Evolutionary conservation across 2,888 invertebrate species (phyloP).

Genomic region (Axea sp.): DNA sequence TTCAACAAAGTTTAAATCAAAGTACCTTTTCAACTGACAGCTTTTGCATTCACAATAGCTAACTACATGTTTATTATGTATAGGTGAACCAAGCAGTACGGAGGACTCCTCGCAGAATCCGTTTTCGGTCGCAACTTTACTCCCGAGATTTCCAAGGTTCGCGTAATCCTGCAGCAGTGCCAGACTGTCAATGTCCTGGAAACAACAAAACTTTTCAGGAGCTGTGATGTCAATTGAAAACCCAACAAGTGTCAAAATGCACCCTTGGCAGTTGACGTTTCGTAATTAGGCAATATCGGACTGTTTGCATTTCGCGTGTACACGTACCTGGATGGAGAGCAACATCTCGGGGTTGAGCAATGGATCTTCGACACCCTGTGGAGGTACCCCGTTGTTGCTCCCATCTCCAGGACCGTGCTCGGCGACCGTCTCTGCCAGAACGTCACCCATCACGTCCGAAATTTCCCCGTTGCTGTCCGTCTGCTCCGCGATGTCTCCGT

Average conservation of each 20-base stretch:
- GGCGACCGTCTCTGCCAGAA: conserved; percentile 74
- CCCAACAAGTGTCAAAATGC: no score
- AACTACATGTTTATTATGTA: conserved; percentile 44
- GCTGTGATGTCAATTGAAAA: no score
- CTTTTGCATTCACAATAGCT: conserved; percentile 46
- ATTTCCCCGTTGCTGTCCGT: conserved; percentile 49
- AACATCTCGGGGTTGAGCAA: conserved; percentile 57
- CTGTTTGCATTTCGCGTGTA: no score
- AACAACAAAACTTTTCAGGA: no score
- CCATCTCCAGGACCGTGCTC: conserved; percentile 54
- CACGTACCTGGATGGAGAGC: conserved; percentile 57
- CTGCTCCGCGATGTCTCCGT: conserved; percentile 43
- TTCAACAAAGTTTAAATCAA: no score
- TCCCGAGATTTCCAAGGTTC: conserved; percentile 1
- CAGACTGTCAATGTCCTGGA: conserved; percentile 15
- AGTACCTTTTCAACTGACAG: conserved; percentile 51
- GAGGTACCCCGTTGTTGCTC: conserved; percentile 18
- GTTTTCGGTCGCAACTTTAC: background rate
- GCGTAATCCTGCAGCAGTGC: conserved; percentile 16
- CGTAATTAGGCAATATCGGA: no score
- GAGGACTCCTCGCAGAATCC: conserved; percentile 23
- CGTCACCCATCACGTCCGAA: conserved; percentile 75
- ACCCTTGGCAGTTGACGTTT: no score
- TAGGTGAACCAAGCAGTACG: conserved; percentile 34
- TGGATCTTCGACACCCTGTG: conserved; percentile 16